These are phyloP conservation scores for Sciurus carolinensis DNA, from an alignment of 2,797 vertebrate genomes.

Conservation along the genomic window DNA sequence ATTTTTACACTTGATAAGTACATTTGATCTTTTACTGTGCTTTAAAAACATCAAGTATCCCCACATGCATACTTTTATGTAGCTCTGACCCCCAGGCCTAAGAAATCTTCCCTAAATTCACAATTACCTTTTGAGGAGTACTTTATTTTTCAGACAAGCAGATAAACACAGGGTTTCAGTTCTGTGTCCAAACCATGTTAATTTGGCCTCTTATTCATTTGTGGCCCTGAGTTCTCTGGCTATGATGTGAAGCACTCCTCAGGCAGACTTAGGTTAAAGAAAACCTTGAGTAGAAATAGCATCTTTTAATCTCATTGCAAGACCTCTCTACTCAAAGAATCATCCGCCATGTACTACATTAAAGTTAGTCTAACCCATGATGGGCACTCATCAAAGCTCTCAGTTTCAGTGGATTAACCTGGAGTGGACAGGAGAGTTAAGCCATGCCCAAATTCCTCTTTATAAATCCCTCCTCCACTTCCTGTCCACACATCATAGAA, in stretches of 20 bases:
- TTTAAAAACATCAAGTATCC: neutral
- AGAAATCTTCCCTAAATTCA: conserved; percentile 12
- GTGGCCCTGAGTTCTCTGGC: neutral
- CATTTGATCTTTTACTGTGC: neutral
- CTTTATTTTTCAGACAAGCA: conserved; percentile 30
- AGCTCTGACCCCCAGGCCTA: neutral
- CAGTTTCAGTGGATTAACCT: neutral
- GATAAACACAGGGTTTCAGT: neutral
- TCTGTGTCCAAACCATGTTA: neutral
- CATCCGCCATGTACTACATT: neutral
- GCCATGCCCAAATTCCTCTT: neutral
- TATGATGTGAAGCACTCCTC: neutral
- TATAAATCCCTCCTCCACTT: neutral
- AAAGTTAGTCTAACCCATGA: neutral
- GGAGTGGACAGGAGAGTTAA: neutral
- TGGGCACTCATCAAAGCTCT: neutral
- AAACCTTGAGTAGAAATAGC: neutral
- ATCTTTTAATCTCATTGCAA: neutral
- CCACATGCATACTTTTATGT: neutral
- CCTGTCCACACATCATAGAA: neutral
- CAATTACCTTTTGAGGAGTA: neutral
- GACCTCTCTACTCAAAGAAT: neutral
- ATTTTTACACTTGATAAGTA: conserved; percentile 53
- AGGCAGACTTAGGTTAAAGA: neutral
- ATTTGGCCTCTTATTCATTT: neutral